A percentile compares a stretch with the other conserved stretches of the same genome.
Evolutionary conservation across 2,113 vertebrate genomes (phyloP).

Genomic region (Eubucco bourcierii): DNA sequence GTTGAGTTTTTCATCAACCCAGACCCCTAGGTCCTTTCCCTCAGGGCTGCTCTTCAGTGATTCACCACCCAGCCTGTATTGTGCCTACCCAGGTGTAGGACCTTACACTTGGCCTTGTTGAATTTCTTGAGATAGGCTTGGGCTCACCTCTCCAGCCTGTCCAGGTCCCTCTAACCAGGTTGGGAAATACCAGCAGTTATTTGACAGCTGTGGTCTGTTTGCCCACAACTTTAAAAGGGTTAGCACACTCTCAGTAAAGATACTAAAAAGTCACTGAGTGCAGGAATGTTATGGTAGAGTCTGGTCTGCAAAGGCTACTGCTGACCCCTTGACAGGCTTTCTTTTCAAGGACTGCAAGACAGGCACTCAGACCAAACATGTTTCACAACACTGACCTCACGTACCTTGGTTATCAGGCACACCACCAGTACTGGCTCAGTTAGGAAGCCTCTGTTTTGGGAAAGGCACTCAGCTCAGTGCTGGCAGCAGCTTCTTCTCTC

Average conservation of each 20-base stretch:
- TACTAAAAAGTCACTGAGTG: background rate
- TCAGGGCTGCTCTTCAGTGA: too few species aligned
- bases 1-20: too few species aligned
- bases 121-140: too few species aligned
- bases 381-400: background rate
- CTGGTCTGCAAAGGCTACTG: background rate
- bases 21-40: too few species aligned
- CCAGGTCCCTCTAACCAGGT: too few species aligned
- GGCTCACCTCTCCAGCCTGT: too few species aligned
- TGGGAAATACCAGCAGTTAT: background rate
- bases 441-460: background rate
- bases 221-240: background rate
- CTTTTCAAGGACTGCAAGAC: background rate
- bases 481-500: background rate
- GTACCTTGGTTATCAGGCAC: background rate
- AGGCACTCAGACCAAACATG: rapidly evolving
- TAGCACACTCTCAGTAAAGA: background rate
- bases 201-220: background rate
- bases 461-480: rapidly evolving
- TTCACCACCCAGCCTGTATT: too few species aligned
- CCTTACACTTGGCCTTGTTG: too few species aligned
- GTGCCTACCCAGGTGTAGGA: too few species aligned
- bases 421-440: background rate
- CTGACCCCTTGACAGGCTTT: background rate
- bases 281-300: background rate